Evolutionary conservation across 2,888 invertebrate species (phyloP).

Genomic region (Stratiomys singularior): DNA sequence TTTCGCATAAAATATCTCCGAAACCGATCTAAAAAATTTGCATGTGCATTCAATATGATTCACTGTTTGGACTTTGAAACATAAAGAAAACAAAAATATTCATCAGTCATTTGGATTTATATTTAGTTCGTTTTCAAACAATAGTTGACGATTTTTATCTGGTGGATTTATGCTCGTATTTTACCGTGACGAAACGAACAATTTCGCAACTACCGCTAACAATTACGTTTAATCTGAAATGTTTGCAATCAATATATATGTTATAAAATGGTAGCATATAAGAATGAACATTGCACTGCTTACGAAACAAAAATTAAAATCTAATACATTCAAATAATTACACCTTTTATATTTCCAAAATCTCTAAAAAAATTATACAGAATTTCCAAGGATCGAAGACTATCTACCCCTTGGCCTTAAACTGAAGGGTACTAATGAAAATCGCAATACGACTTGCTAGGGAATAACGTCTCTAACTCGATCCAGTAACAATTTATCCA

Average conservation of each 20-base stretch:
- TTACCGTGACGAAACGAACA: neutral
- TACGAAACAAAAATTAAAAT: neutral
- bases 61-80: constrained; percentile 1
- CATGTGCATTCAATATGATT: too few species aligned
- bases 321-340: constrained; percentile 11
- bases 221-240: constrained; percentile 22
- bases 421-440: too few species aligned
- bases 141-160: neutral
- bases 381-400: neutral
- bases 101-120: constrained; percentile 14
- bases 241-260: neutral
- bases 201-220: neutral
- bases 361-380: constrained; percentile 22
- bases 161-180: neutral
- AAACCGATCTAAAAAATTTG: too few species aligned
- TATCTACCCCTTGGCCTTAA: too few species aligned
- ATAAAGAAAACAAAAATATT: constrained; percentile 14
- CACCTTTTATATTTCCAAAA: constrained; percentile 6
- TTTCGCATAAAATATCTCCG: too few species aligned
- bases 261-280: neutral
- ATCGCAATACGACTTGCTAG: neutral
- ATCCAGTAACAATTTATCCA: neutral
- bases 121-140: constrained; percentile 18
- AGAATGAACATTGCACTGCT: neutral
- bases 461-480: neutral